These are phyloP conservation scores for Axinella damicornis DNA, from an alignment of 37 sponge, comb jelly and placozoan genomes.

Conservation along the genomic window DNA sequence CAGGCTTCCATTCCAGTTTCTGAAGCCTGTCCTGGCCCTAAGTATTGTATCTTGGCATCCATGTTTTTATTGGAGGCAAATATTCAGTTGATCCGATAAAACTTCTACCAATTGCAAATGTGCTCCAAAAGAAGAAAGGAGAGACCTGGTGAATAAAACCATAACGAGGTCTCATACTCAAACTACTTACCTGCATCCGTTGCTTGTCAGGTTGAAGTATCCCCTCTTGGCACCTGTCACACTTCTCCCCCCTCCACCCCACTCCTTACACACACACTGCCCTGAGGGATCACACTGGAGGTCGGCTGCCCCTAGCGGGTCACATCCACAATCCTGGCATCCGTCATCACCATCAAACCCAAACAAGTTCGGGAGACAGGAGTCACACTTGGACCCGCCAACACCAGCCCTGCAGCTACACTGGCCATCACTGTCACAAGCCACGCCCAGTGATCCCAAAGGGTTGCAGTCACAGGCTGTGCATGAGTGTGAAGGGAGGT, in stretches of 20 bases:
- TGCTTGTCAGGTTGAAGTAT: conserved; percentile 32
- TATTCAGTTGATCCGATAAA: no score
- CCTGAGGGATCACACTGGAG: conserved; percentile 12
- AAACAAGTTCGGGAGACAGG: conserved; percentile 49
- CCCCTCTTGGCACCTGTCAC: conserved; percentile 56
- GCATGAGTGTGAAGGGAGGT: no score
- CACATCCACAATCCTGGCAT: conserved; percentile 42
- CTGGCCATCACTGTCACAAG: conserved; percentile 25
- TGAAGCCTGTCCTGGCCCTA: no score
- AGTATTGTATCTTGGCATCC: no score
- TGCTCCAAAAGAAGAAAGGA: no score
- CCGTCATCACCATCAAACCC: conserved; percentile 21
- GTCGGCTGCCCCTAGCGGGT: neutral
- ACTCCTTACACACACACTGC: conserved; percentile 53
- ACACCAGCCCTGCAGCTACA: conserved; percentile 70
- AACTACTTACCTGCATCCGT: conserved; percentile 31
- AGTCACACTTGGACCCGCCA: conserved; percentile 53
- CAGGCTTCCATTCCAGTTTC: no score
- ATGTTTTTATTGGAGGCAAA: no score
- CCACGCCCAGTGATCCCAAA: conserved; percentile 8
- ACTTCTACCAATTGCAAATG: no score
- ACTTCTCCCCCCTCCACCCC: conserved; percentile 61
- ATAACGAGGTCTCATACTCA: no score
- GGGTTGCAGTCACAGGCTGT: conserved; percentile 26
- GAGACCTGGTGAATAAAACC: no score